Base-by-base conservation (phyloP, 2,113 vertebrate species). In the Upupa epops region DNA sequence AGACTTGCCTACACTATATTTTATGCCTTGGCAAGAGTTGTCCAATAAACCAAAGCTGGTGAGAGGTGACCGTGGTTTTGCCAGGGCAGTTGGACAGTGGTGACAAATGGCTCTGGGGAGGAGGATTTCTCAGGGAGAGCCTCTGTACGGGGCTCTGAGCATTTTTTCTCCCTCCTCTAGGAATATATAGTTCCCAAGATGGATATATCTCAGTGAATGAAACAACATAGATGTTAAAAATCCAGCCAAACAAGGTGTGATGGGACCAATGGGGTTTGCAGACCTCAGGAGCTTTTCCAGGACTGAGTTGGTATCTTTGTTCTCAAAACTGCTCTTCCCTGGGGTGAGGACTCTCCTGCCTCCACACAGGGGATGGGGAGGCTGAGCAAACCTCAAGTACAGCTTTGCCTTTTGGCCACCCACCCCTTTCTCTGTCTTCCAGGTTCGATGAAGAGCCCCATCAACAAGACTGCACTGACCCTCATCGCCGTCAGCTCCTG, bases 401-500 rank as follows among this genome's bases (percentile, higher is more conserved):
- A 55, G 11, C 68, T 80, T 55, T 60, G 9, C 22, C 36, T 84
- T 31, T 12, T 45, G 88, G 26, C 32, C 80, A 55, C 49, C 42
- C 65, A 78, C 25, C 5, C 6, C 36, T 90, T 21, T 94, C 73
- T 94, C 83, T 96, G 73, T 86, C 86, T 95, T 95, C 68, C 95
- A 99, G 99, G 99, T 97, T 98, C 98, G 40, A 97, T 98, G 63
- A 99, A 99, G 96, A 99, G 99, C 85, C 99, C 99, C 0, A 94
- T 99, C 92, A 99, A 99, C 97, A 99, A 99, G 98, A 99, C 98
- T 5, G 98, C 98, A 5, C 97, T 99, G 96, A 99, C 98, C 1
- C 89, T 99, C 95, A 98, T 99, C 42, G 99, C 98, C 0, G 98
- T 99, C 96, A 99, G 98, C 96, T 99, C 99, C 84, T 99, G 99